Percentiles rank a stretch among this genome's conserved stretches.
Evolutionary conservation across 2,113 vertebrate species (phyloP).

Genomic region (Astur gentilis): DNA sequence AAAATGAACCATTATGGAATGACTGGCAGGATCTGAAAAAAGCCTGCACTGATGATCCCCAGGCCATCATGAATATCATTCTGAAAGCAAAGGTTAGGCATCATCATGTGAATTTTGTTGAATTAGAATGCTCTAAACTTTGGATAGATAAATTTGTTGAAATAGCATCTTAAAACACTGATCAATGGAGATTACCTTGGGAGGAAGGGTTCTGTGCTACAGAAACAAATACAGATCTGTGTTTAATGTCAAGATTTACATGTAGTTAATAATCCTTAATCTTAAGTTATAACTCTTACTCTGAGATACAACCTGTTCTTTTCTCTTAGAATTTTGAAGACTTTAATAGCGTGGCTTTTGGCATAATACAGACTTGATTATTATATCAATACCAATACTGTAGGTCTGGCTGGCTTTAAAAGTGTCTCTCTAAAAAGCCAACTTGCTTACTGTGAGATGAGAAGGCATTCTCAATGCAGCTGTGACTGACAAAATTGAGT

Average conservation of each 20-base stretch:
- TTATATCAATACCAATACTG: not conserved
- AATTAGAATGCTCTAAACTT: not conserved
- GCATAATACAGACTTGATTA: not conserved
- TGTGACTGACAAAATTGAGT: not conserved
- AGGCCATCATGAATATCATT: constrained; percentile 78
- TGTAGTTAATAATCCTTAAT: not conserved
- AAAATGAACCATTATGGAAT: constrained; percentile 74
- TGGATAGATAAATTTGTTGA: not conserved
- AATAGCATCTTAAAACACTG: not conserved
- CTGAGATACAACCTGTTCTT: not conserved
- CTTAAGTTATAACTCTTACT: not conserved
- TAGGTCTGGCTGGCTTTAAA: not conserved
- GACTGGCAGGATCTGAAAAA: constrained; percentile 89
- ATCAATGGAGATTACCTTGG: not conserved
- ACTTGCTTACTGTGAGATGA: not conserved
- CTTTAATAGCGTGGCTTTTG: not conserved
- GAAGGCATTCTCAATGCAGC: not conserved
- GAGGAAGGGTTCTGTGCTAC: not conserved
- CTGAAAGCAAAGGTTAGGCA: constrained; percentile 83
- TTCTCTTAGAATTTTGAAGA: not conserved
- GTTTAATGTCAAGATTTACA: not conserved
- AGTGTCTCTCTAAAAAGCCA: not conserved
- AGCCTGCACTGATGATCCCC: constrained; percentile 78
- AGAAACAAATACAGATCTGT: not conserved
- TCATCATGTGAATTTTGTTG: not conserved